Base-by-base conservation (phyloP, 2,797 vertebrate genomes). In the Darevskia nairensis region DNA sequence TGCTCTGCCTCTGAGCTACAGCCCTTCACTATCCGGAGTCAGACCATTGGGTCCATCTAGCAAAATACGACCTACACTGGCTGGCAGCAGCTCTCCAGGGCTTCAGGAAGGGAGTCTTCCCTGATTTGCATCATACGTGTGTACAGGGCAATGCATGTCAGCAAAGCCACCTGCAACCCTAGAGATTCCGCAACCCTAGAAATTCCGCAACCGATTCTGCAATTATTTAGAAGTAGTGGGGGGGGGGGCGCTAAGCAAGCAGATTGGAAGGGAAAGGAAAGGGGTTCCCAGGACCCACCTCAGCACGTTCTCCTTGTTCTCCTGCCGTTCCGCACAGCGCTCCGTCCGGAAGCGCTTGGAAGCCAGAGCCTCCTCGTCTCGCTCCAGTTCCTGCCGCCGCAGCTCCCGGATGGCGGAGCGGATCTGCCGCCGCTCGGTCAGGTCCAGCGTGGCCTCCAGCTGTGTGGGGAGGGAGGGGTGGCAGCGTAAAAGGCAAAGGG, bases 261-360 rank as follows among this genome's bases (percentile, higher is more conserved):
- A 8, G 75, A 27, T 25, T 13, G 27, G 44, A 25, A 13, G 50
- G 50, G 50, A 13, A 55, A 55, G 15, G 13, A 55, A 55, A 17
- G 10, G 7, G 68, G 27, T 0, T 2, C 0, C 2, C 1, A 0
- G 0, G 75, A 93, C 97, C 96, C 94, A 99, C 99, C 96, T 97
- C 82, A 98, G 97, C 96, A 98, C 98, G 92, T 99, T 99, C 96
- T 99, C 99, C 93, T 99, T 99, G 96, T 99, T 93, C 61, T 99
- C 98, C 80, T 96, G 97, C 50, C 97, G 97, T 87, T 97, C 97
- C 11, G 96, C 96, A 68, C 97, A 92, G 1, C 96, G 96, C 19
- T 97, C 97, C 0, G 97, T 95, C 71, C 98, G 97, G 96, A 99
- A 99, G 39, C 99, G 97, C 93, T 99, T 99, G 88, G 98, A 99